Base-by-base conservation (phyloP, 1,140 invertebrate genomes). In the Eupeodes corollae region DNA sequence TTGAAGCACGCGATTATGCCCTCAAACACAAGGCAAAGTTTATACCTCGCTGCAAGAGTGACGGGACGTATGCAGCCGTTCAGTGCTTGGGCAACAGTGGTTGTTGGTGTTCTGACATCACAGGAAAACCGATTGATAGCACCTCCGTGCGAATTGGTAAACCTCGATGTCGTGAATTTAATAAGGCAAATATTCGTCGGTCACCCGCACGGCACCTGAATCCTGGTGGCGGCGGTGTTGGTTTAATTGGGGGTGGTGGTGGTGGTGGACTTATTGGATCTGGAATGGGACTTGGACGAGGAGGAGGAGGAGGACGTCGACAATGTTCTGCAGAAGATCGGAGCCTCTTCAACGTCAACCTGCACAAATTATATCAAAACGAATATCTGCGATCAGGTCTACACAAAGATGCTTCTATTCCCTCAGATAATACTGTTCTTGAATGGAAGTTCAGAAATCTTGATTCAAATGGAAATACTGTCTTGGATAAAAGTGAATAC, bases 381-480 rank as follows among this genome's bases (percentile, higher is more conserved):
- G 89, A 94, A 66, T 88, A 81, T 46, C 74, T 74, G 26, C 69
- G 79, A 18, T 63, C 54, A 18, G 47, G 49, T 16, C 44, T 73
- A 68, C 40, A 63, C 61, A 49, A 61, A 32, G n/a, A 10, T 35
- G 26, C 34, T 15, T 33, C 13, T 3, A 38, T 34, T 30, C 32
- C 43, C 8, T 37, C 48, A n/a, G 70, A 72, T 45, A 55, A 62
- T 5, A 53, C 61, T 1, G 83, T 88, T 0, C 59, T 91, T 9
- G 79, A 84, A 39, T 95, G 91, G 91, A 94, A 95, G 67, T 96
- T 94, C 58, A 66, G 72, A 2, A 75, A 81, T 39, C 70, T 95
- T 56, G 91, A 96, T 70, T 68, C 68, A 30, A 83, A 94, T 68
- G 73, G 72, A 12, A 87, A 91, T 67, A 75, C 78, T 19, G 71